Base-by-base conservation (phyloP, 2,113 vertebrate genomes). In the Seriola aureovittata region DNA sequence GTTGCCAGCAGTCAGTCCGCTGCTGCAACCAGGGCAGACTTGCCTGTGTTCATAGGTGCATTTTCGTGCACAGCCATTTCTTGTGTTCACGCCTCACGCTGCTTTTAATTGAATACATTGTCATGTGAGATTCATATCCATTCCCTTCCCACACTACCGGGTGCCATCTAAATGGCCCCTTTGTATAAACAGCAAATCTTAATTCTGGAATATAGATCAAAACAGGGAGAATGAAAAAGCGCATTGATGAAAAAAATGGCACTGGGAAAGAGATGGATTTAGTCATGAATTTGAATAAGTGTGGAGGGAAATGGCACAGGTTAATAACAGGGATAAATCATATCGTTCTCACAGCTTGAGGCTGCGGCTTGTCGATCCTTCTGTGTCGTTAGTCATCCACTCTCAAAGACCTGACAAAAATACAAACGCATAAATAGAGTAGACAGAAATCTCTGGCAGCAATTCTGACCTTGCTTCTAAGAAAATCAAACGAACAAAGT, bases 281-380 rank as follows among this genome's bases (percentile, higher is more conserved):
- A 84, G 81, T 59, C 71, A 60, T 79, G 85, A 91, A 92, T 93
- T 82, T 87, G 78, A 93, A 92, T 90, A 85, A 85, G 81, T 80
- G 81, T 73, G 73, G 9, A 84, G 80, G 87, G 64, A 82, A 91
- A 90, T 72, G 82, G 80, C 88, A 86, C 85, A 88, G 89, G 93
- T 91, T 93, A 94, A 93, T 93, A 88, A 91, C 82, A 65, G 80
- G 91, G 84, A 91, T 93, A 90, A 91, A 93, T 93, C 91, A 87
- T 78, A 86, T 89, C 68, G 84, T 75, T 84, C 90, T 82, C 74
- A 29, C 85, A 80, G 82, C 83, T 93, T 79, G 78, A 88, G 84
- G 89, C 85, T 80, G 79, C 23, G 68, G 82, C 86, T 88, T 89
- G 90, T 90, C 81, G 77, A 89, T 90, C 88, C 69, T 65, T 87